Evolutionary conservation across 2,797 vertebrate species (phyloP).

Genomic region (Eurystomus glaucurus): DNA sequence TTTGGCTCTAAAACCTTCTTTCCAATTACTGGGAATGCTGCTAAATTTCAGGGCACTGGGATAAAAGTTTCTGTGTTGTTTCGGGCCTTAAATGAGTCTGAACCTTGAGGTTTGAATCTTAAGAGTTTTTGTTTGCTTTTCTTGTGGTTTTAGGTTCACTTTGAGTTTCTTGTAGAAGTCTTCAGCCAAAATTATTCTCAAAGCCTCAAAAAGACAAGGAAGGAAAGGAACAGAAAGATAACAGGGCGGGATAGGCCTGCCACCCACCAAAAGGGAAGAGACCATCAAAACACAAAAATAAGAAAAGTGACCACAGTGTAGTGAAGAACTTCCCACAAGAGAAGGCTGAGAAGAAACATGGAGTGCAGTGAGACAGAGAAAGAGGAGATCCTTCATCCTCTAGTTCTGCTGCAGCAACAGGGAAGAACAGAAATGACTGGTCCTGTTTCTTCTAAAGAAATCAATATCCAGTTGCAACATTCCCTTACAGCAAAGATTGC

Average conservation of each 20-base stretch:
- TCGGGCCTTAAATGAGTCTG: neutral
- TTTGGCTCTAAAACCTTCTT: neutral
- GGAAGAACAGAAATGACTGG: neutral
- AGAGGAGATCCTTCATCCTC: neutral
- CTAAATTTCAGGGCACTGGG: neutral
- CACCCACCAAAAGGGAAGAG: neutral
- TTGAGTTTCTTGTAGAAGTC: neutral
- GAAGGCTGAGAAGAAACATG: neutral
- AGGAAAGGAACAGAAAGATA: neutral
- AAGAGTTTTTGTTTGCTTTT: neutral
- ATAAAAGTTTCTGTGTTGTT: neutral
- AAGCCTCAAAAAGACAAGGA: neutral
- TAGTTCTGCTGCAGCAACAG: neutral
- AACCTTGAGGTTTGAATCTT: neutral
- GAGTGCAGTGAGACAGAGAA: neutral
- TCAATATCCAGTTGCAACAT: constrained; percentile 18
- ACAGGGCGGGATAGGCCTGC: neutral
- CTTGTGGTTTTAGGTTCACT: neutral
- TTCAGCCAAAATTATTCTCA: neutral
- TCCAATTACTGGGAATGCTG: neutral
- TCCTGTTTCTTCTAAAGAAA: neutral
- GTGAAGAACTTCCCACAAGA: neutral
- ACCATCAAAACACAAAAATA: neutral
- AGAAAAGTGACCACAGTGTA: neutral
- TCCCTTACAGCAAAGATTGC: neutral